Evolutionary conservation across 2,113 vertebrate genomes (phyloP).

Genomic region (Furnarius figulus): DNA sequence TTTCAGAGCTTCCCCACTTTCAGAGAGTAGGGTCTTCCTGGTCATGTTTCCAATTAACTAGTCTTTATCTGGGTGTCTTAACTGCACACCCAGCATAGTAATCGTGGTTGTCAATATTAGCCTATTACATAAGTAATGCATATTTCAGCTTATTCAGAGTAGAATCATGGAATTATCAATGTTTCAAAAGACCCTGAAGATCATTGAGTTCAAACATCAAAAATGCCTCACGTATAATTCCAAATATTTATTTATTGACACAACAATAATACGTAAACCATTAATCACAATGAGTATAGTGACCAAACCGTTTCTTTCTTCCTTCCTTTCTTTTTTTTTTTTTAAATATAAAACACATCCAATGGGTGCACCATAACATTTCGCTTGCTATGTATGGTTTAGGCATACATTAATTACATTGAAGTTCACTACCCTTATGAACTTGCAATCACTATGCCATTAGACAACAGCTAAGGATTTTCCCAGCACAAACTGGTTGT

Average conservation of each 20-base stretch:
- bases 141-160: neutral
- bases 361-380: neutral
- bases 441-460: neutral
- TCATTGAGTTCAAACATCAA: neutral
- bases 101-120: neutral
- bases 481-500: neutral
- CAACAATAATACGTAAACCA: neutral
- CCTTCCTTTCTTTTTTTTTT: neutral
- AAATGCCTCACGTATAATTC: neutral
- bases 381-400: neutral
- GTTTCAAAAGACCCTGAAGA: neutral
- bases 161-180: neutral
- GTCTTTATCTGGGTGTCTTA: neutral
- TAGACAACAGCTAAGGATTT: neutral
- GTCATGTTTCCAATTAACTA: neutral
- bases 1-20: neutral
- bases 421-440: neutral
- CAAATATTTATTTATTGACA: neutral
- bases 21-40: neutral
- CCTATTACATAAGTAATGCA: neutral
- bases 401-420: neutral
- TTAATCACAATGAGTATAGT: neutral
- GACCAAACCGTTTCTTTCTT: neutral
- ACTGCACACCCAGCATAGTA: neutral
- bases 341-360: neutral